Evolutionary conservation across 2,113 vertebrate genomes (phyloP).

Genomic region (Papio anubis): DNA sequence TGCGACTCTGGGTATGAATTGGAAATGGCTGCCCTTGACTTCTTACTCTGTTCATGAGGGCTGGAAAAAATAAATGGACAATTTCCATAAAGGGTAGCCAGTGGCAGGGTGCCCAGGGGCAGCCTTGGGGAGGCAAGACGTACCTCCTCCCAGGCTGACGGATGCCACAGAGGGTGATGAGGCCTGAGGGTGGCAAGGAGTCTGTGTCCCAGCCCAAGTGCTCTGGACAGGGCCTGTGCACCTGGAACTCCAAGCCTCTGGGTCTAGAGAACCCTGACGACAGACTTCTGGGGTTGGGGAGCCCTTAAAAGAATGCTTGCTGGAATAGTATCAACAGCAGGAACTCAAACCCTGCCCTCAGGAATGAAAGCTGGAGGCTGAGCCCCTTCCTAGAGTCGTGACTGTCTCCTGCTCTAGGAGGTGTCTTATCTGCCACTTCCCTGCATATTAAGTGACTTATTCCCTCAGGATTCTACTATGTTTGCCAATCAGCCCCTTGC

Average conservation of each 20-base stretch:
- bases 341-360: not conserved
- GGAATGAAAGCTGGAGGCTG: not conserved
- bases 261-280: not conserved
- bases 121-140: not conserved
- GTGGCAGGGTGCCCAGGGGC: not conserved
- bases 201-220: not conserved
- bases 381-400: fast-evolving
- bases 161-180: fast-evolving
- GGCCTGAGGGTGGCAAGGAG: not conserved
- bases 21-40: not conserved
- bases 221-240: not conserved
- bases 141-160: fast-evolving
- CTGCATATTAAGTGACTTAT: not conserved
- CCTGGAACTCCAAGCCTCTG: not conserved
- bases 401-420: too few relatives aligned
- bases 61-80: not conserved
- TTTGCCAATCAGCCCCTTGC: not conserved
- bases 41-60: not conserved
- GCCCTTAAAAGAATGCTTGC: not conserved
- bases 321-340: not conserved
- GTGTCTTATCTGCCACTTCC: not conserved
- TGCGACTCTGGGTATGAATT: not conserved
- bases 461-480: too few relatives aligned
- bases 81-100: not conserved
- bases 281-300: not conserved